Conservation (phyloP, 1,140 invertebrate species). For the Apis cerana region DNA sequence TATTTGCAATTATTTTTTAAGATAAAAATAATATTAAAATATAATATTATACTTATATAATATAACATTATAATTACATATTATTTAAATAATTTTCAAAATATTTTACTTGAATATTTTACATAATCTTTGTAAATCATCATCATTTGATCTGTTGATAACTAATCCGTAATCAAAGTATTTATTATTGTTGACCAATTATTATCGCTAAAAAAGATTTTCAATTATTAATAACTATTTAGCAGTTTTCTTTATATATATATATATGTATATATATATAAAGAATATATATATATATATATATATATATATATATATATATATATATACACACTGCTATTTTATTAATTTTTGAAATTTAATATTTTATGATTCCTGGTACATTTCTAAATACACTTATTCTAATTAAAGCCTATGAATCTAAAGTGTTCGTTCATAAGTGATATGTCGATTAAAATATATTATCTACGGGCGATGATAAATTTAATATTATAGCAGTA, state of each 20-base stretch:
- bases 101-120: slow-evolving; percentile 29
- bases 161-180: slow-evolving; percentile 49
- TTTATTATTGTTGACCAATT: slow-evolving; percentile 17
- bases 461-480: slow-evolving; percentile 61
- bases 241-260: slow-evolving; percentile 7
- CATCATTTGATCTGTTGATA: slow-evolving; percentile 50
- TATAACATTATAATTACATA: no score
- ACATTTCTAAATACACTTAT: slow-evolving; percentile 43
- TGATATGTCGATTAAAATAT: slow-evolving; percentile 72
- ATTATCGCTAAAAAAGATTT: slow-evolving; percentile 18
- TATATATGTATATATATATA: no score
- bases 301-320: no score
- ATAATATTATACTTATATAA: slow-evolving; percentile 24
- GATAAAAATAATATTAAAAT: slow-evolving; percentile 17
- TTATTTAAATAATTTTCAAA: not conserved
- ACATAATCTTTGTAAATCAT: slow-evolving; percentile 10
- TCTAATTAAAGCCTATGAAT: slow-evolving; percentile 60
- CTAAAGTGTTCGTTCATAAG: slow-evolving; percentile 66
- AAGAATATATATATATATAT: not conserved
- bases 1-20: not conserved
- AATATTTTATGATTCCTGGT: slow-evolving; percentile 22
- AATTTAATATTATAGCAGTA: slow-evolving; percentile 55
- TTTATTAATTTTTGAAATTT: slow-evolving; percentile 27
- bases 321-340: slow-evolving; percentile 5
- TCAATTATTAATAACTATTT: slow-evolving; percentile 34